phyloP scores from a whole-genome alignment of 1,140 invertebrate genomes.

The Aphelenchoides fujianensis region DNA sequence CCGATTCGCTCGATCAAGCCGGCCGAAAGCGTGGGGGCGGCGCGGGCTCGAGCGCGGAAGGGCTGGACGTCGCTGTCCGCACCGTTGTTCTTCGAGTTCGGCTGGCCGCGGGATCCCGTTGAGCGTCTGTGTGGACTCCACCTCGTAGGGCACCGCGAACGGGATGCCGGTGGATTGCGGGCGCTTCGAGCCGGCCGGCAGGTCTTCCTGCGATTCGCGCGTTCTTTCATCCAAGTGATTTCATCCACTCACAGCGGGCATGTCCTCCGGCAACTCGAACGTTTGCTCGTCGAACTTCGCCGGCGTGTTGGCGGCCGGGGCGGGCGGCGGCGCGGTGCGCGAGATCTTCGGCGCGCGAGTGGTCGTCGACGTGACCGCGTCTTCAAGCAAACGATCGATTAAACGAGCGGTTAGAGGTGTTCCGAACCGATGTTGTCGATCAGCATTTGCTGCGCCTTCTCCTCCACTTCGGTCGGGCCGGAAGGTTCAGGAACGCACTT shows the following conservation, averaged over 20 bases:
- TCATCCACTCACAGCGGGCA: slow-evolving; percentile 27
- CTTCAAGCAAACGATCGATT: no score
- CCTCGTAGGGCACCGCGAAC: slow-evolving; percentile 21
- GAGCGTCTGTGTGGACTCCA: not conserved
- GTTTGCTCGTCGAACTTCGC: slow-evolving; percentile 31
- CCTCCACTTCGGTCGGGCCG: slow-evolving; percentile 25
- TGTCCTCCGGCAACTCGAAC: slow-evolving; percentile 32
- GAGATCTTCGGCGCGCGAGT: slow-evolving; percentile 14
- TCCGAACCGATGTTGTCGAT: slow-evolving; percentile 42
- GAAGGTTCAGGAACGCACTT: slow-evolving; percentile 34
- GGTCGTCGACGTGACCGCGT: slow-evolving; percentile 22
- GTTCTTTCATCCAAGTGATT: no score
- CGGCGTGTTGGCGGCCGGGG: not conserved
- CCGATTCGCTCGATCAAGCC: no score
- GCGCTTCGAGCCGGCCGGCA: not conserved
- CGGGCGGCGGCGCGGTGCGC: not conserved
- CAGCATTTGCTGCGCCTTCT: slow-evolving; percentile 22
- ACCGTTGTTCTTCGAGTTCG: not conserved
- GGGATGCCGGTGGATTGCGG: not conserved
- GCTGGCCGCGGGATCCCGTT: not conserved
- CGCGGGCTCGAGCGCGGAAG: slow-evolving; percentile 9
- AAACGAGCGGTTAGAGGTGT: no score
- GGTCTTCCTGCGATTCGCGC: slow-evolving; percentile 15
- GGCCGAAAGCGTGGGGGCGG: not conserved
- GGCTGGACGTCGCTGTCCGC: not conserved